These are phyloP conservation scores for Procambarus virginalis DNA, from an alignment of 1,140 invertebrate genomes.

Conservation along the genomic window DNA sequence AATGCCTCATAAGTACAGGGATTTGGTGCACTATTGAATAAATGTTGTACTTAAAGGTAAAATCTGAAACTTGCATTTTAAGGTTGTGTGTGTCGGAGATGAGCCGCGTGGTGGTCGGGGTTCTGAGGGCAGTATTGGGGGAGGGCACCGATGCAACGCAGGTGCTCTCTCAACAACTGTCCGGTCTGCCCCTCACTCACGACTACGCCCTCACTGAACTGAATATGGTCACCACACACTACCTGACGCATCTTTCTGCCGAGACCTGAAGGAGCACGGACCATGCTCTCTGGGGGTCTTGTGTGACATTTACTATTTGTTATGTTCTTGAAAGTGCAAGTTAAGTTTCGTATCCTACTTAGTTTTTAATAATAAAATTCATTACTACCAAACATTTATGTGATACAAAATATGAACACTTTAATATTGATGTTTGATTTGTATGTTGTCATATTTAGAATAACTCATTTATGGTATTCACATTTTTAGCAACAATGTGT, in stretches of 20 bases:
- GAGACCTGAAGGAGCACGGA: slow-evolving; percentile 13
- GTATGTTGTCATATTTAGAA: background rate
- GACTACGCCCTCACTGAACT: slow-evolving; percentile 81
- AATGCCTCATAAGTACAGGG: too few relatives aligned
- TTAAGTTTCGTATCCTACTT: background rate
- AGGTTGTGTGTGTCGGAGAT: slow-evolving; percentile 81
- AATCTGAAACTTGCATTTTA: background rate
- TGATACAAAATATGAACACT: background rate
- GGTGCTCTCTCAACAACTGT: slow-evolving; percentile 77
- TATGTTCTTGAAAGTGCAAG: background rate
- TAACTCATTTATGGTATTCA: background rate
- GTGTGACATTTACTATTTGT: background rate
- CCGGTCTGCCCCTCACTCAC: slow-evolving; percentile 79
- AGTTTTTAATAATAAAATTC: background rate
- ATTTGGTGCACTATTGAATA: too few relatives aligned
- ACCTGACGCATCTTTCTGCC: slow-evolving; percentile 58
- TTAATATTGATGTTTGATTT: background rate
- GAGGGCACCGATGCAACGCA: slow-evolving; percentile 72
- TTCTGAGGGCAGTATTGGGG: slow-evolving; percentile 74
- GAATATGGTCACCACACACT: slow-evolving; percentile 61
- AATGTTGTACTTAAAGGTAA: too few relatives aligned
- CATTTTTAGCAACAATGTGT: background rate
- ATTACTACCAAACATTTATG: too few relatives aligned
- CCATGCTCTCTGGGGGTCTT: background rate
- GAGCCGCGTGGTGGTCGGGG: slow-evolving; percentile 78